Evolutionary conservation across 2,797 vertebrate genomes (phyloP).

Genomic region (Bradypodion ventrale): DNA sequence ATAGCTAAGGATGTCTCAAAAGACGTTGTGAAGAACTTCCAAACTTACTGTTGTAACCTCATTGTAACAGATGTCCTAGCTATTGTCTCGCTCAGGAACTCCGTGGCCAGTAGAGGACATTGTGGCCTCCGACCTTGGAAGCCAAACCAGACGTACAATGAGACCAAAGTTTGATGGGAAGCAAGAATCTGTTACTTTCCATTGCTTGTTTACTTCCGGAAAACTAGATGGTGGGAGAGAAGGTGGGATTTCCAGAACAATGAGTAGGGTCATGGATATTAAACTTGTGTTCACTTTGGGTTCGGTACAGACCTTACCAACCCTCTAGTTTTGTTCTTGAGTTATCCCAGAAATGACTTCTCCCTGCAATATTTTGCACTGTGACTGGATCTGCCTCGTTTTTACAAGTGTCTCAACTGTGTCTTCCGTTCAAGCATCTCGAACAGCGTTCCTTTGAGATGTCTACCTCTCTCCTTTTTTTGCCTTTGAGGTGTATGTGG

Average conservation of each 20-base stretch:
- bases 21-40: neutral
- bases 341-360: neutral
- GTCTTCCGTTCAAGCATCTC: neutral
- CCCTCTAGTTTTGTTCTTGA: neutral
- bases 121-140: neutral
- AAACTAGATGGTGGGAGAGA: neutral
- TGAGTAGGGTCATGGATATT: neutral
- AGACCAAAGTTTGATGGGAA: neutral
- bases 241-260: neutral
- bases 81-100: neutral
- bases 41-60: neutral
- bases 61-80: neutral
- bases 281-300: too few species aligned
- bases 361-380: neutral
- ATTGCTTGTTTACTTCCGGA: neutral
- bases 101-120: neutral
- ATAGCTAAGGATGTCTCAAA: neutral
- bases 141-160: neutral
- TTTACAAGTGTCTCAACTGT: accelerated
- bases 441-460: neutral
- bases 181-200: too few species aligned
- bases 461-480: neutral
- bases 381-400: accelerated
- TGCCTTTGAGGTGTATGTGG: too few species aligned
- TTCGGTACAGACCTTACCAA: neutral